These are phyloP conservation scores for Marisa cornuarietis DNA, from an alignment of 1,140 invertebrate species.

Conservation along the genomic window DNA sequence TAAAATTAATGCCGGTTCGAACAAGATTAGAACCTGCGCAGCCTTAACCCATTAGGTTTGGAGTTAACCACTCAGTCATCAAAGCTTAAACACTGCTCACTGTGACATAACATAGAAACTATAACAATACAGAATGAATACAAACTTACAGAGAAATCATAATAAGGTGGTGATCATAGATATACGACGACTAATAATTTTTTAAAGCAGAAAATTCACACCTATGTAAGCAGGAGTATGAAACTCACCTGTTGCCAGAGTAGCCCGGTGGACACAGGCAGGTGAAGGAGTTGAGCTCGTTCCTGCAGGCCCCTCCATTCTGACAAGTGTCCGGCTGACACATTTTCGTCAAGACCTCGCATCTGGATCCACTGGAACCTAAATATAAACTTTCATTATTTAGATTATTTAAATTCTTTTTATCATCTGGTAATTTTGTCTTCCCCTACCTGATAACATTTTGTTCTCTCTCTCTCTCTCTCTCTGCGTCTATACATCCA, in stretches of 20 bases:
- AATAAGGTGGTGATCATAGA: not conserved
- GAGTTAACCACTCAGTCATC: not conserved
- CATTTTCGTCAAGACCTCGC: not conserved
- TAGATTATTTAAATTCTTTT: not conserved
- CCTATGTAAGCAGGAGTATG: not conserved
- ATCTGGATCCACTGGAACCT: conserved; percentile 2
- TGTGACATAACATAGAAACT: not conserved
- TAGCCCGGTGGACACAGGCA: conserved; percentile 58
- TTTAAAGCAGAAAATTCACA: not conserved
- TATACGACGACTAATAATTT: not conserved
- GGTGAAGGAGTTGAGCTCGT: conserved; percentile 18
- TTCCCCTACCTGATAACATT: not conserved
- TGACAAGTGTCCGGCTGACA: conserved; percentile 1
- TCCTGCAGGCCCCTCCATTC: conserved; percentile 17
- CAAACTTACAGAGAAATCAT: not conserved
- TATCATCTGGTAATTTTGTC: not conserved
- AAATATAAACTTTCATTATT: not conserved
- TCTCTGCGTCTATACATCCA: not conserved
- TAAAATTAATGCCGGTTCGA: not conserved
- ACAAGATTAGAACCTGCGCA: not conserved
- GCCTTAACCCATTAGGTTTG: not conserved
- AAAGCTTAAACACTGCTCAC: not conserved
- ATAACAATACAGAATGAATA: too few species aligned
- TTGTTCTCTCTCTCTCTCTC: not conserved
- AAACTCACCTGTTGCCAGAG: conserved; percentile 39